Evolutionary conservation across 2,797 vertebrate genomes (phyloP).

Genomic region (Catamblyrhynchus diadema): DNA sequence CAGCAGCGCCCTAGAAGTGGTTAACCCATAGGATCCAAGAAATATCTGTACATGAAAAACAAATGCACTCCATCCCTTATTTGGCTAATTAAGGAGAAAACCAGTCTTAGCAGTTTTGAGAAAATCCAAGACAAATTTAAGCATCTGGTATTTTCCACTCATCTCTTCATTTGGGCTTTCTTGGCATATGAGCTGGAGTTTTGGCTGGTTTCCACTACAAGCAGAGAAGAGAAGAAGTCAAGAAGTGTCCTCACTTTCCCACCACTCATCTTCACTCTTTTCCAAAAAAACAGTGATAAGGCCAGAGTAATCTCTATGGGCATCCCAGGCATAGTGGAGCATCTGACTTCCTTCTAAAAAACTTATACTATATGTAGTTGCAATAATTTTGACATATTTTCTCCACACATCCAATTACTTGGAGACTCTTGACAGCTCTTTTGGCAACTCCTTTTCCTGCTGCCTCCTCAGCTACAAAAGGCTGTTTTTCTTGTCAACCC

Average conservation of each 20-base stretch:
- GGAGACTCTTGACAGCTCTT: neutral
- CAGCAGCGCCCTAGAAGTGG: neutral
- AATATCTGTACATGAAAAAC: neutral
- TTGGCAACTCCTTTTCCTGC: neutral
- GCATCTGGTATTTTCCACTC: slow-evolving; percentile 46
- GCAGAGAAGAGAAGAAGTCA: slow-evolving; percentile 26
- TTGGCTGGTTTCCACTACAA: slow-evolving; percentile 51
- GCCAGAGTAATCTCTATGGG: neutral
- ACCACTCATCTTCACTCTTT: neutral
- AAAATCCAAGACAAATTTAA: slow-evolving; percentile 25
- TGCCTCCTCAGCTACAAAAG: neutral
- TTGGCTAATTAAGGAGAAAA: slow-evolving; percentile 25
- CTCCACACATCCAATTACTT: neutral
- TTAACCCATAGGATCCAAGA: neutral
- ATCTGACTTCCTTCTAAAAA: neutral
- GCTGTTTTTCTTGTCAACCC: slow-evolving; percentile 3
- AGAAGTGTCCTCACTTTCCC: slow-evolving; percentile 36
- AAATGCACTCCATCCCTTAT: neutral
- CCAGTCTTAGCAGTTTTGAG: neutral
- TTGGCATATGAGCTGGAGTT: slow-evolving; percentile 32
- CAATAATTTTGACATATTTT: neutral
- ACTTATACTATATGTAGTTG: neutral
- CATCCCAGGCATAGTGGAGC: neutral
- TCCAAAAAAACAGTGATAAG: neutral
- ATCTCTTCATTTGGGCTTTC: neutral